Evolutionary conservation across 2,888 invertebrate genomes (phyloP).

Genomic region (Synergus umbraculus): DNA sequence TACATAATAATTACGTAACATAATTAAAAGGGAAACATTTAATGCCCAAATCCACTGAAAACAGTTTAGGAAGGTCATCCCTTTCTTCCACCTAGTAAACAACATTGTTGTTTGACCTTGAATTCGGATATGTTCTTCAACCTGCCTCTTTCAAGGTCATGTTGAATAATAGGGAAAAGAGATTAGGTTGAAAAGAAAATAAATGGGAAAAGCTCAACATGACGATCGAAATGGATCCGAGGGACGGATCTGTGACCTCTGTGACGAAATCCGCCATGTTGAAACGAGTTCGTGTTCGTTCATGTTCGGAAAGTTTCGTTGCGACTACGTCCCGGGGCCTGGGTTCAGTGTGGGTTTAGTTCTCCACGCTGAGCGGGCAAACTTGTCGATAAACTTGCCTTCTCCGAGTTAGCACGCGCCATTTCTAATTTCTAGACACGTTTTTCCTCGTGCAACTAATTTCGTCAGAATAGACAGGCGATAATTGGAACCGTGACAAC

Average conservation of each 20-base stretch:
- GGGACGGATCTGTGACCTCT: slow-evolving; percentile 1
- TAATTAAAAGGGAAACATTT: too few relatives aligned
- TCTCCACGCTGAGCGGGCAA: slow-evolving; percentile 19
- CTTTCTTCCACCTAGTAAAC: not conserved
- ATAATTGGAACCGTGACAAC: not conserved
- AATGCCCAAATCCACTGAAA: too few relatives aligned
- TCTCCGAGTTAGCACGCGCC: slow-evolving; percentile 20
- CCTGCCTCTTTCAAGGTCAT: not conserved
- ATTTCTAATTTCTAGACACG: not conserved
- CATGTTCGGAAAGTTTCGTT: slow-evolving; percentile 19
- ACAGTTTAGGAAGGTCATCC: too few relatives aligned
- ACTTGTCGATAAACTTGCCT: slow-evolving; percentile 29
- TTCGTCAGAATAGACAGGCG: not conserved
- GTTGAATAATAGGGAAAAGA: not conserved
- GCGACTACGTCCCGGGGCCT: slow-evolving; percentile 28
- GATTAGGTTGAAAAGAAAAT: not conserved
- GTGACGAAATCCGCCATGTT: slow-evolving; percentile 29
- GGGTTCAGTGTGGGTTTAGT: slow-evolving; percentile 36
- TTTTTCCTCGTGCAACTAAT: not conserved
- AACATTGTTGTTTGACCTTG: not conserved
- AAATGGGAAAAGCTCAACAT: not conserved
- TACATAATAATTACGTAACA: too few relatives aligned
- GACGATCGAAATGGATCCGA: slow-evolving; percentile 20
- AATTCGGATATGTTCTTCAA: not conserved
- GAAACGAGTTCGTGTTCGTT: slow-evolving; percentile 22